Evolutionary conservation across 2,797 vertebrate species (phyloP).

Genomic region (Cyclura pinguis): DNA sequence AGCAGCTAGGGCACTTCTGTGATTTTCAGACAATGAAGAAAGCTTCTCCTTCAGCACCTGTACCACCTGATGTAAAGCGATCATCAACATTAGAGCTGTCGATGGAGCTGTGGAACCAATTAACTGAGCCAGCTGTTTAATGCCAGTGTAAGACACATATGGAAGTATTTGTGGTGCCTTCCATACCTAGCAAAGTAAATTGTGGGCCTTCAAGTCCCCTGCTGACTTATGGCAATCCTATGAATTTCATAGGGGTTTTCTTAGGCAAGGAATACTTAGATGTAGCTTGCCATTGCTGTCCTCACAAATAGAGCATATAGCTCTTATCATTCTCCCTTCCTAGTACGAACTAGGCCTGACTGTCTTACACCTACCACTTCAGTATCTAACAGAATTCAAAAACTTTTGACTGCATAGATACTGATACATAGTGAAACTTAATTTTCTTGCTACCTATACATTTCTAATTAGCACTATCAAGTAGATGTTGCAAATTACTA

Average conservation of each 20-base stretch:
- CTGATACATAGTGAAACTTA: neutral
- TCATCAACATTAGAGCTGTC: constrained; percentile 22
- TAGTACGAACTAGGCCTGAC: too few species aligned
- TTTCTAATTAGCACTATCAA: neutral
- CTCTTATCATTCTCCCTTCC: too few species aligned
- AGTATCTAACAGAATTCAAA: neutral
- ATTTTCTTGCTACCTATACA: neutral
- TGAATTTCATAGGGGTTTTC: too few species aligned
- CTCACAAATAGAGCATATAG: too few species aligned
- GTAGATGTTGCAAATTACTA: neutral
- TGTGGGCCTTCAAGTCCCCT: too few species aligned
- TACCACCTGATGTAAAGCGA: constrained; percentile 84
- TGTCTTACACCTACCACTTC: too few species aligned
- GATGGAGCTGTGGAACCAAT: neutral
- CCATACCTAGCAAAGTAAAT: too few species aligned
- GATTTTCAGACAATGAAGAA: constrained; percentile 80
- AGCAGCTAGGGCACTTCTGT: constrained; percentile 88
- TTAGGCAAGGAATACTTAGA: too few species aligned
- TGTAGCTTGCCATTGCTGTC: too few species aligned
- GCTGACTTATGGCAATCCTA: too few species aligned
- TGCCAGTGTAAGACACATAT: neutral
- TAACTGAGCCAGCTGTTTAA: neutral
- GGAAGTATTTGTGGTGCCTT: neutral
- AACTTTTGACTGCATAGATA: neutral
- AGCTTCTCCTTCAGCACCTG: constrained; percentile 89